These are phyloP conservation scores for Pandion haliaetus DNA, from an alignment of 2,113 vertebrate species.

Conservation along the genomic window DNA sequence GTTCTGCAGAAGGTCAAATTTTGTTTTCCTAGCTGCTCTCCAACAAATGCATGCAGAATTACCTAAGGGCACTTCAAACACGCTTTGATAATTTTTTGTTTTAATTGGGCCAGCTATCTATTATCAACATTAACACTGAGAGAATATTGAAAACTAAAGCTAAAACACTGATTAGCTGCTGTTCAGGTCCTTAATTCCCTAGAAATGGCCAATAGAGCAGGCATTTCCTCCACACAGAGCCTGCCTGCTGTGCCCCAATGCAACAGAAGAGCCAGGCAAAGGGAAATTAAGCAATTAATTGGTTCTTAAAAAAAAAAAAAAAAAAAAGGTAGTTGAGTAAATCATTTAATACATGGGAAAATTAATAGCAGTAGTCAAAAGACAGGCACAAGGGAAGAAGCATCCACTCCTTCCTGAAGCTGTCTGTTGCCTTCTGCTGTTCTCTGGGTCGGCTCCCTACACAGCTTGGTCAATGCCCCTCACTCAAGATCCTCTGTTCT, in stretches of 20 bases:
- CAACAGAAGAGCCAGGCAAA: slow-evolving; percentile 37
- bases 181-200: slow-evolving; percentile 31
- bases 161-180: slow-evolving; percentile 57
- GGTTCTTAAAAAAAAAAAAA: background rate
- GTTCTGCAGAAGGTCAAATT: slow-evolving; percentile 49
- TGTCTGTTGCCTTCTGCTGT: slow-evolving; percentile 18
- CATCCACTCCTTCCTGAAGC: background rate
- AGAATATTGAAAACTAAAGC: slow-evolving; percentile 53
- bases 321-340: background rate
- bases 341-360: background rate
- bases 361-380: background rate
- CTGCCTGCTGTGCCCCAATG: slow-evolving; percentile 28
- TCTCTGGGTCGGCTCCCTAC: background rate
- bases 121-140: slow-evolving; percentile 62
- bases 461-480: background rate
- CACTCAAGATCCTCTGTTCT: background rate
- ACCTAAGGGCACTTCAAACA: slow-evolving; percentile 65
- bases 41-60: slow-evolving; percentile 15
- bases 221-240: slow-evolving; percentile 27
- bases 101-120: slow-evolving; percentile 64
- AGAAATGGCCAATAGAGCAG: slow-evolving; percentile 36
- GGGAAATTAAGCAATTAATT: slow-evolving; percentile 62
- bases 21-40: slow-evolving; percentile 43
- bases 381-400: background rate
- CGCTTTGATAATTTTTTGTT: slow-evolving; percentile 62